phyloP scores from a whole-genome alignment of 2,797 vertebrate genomes.

The Pygocentrus nattereri region DNA sequence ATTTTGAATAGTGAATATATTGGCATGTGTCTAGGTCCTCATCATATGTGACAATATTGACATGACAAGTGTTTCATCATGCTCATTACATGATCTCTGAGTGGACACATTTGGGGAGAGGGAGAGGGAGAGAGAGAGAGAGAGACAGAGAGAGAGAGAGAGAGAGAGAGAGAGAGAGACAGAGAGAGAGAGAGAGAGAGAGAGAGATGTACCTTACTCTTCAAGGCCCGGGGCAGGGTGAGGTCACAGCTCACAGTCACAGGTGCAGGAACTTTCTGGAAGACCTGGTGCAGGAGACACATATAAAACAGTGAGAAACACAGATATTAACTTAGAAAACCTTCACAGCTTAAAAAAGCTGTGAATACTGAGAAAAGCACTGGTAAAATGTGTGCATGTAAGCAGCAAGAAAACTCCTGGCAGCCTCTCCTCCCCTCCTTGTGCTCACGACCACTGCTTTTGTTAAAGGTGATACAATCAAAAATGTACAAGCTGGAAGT shows the following conservation, averaged over 20 bases:
- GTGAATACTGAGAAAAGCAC: neutral
- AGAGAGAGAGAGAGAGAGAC: neutral
- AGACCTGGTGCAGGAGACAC: constrained; percentile 70
- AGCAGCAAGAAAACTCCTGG: too few relatives aligned
- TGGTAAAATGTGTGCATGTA: neutral
- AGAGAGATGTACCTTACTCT: constrained; percentile 72
- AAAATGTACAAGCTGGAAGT: constrained; percentile 16
- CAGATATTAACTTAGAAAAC: neutral
- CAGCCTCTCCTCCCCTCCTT: neutral
- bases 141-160: neutral
- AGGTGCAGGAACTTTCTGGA: constrained; percentile 88
- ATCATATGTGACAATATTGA: neutral
- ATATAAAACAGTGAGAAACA: constrained; percentile 22
- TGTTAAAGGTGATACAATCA: constrained; percentile 12
- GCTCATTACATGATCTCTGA: too few relatives aligned
- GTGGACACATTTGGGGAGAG: neutral
- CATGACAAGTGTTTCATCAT: neutral
- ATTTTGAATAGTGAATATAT: neutral
- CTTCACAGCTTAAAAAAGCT: too few relatives aligned
- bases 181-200: neutral
- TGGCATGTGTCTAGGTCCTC: neutral
- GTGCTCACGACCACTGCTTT: neutral
- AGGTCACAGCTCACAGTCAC: constrained; percentile 75
- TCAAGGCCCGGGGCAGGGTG: constrained; percentile 68
- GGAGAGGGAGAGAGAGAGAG: neutral